These are phyloP conservation scores for Arbacia lixula DNA, from an alignment of 53 echinoderm and acorn worm genomes.

Conservation along the genomic window DNA sequence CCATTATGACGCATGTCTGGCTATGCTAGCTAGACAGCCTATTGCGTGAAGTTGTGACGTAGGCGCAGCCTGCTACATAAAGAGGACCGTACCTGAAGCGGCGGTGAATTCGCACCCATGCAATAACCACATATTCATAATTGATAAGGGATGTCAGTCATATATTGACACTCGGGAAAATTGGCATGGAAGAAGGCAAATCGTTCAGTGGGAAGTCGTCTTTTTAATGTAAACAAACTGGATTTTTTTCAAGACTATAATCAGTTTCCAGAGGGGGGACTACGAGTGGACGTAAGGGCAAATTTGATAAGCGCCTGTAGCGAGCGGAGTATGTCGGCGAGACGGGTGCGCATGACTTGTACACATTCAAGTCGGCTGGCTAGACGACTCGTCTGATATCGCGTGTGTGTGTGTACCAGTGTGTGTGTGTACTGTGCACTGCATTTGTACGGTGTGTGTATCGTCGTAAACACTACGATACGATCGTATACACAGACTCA, in stretches of 20 bases:
- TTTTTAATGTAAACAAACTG: constrained; percentile 2
- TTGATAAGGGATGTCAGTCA: background rate
- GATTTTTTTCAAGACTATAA: background rate
- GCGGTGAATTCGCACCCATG: background rate
- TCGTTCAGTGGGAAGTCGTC: background rate
- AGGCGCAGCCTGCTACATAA: background rate
- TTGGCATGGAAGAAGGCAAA: background rate
- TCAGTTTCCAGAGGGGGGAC: constrained; percentile 1
- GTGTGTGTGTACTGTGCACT: constrained; percentile 22
- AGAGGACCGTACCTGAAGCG: background rate
- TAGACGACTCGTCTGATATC: too few relatives aligned
- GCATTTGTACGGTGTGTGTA: background rate
- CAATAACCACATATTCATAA: too few relatives aligned
- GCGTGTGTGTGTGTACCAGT: constrained; percentile 16
- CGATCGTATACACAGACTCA: background rate
- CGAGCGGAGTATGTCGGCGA: constrained; percentile 16
- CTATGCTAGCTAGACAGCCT: constrained; percentile 25
- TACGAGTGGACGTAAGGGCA: constrained; percentile 7
- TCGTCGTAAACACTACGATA: too few relatives aligned
- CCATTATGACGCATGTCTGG: constrained; percentile 21
- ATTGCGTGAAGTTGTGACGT: constrained; percentile 15
- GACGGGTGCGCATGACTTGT: constrained; percentile 50
- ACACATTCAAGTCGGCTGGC: constrained; percentile 47
- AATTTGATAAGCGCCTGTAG: constrained; percentile 53
- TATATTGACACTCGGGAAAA: background rate